Conservation (phyloP, 1,140 invertebrate genomes). For the Scaptomyza graminum region DNA sequence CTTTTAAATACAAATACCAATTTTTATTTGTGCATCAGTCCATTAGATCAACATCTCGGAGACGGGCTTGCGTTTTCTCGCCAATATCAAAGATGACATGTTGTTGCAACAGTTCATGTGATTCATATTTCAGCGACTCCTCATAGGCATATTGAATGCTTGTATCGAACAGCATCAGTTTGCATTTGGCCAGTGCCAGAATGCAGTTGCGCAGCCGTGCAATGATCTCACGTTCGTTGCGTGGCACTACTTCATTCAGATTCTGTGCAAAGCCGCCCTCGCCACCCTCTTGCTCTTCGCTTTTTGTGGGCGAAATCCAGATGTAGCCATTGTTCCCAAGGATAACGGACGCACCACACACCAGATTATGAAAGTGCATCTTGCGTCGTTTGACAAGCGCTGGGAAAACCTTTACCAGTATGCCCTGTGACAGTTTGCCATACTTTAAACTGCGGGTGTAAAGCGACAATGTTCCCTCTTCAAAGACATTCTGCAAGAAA, state of each 20-base stretch:
- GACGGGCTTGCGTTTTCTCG: slow-evolving; percentile 87
- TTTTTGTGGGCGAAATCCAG: slow-evolving; percentile 93
- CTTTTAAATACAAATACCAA: neutral
- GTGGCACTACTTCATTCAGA: slow-evolving; percentile 89
- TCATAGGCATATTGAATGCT: slow-evolving; percentile 96
- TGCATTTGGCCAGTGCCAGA: slow-evolving; percentile 91
- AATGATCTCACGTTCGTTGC: slow-evolving; percentile 91
- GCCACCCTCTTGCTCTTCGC: slow-evolving; percentile 87
- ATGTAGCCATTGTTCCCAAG: slow-evolving; percentile 98
- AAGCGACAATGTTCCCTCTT: slow-evolving; percentile 95
- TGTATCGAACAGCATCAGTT: slow-evolving; percentile 96
- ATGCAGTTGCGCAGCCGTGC: slow-evolving; percentile 95
- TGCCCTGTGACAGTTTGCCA: slow-evolving; percentile 96
- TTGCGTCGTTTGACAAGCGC: slow-evolving; percentile 97
- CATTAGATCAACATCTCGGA: slow-evolving; percentile 73
- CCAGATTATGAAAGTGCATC: slow-evolving; percentile 97
- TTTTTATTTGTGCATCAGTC: slow-evolving; percentile 46
- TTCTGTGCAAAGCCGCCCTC: slow-evolving; percentile 93
- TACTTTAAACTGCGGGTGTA: slow-evolving; percentile 98
- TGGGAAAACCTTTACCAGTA: slow-evolving; percentile 95
- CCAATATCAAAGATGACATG: slow-evolving; percentile 92
- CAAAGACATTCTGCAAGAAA: slow-evolving; percentile 89
- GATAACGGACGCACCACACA: slow-evolving; percentile 95
- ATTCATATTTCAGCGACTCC: slow-evolving; percentile 92
- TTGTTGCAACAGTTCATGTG: slow-evolving; percentile 91